Evolutionary conservation across 2,113 vertebrate genomes (phyloP).

Genomic region (Ramphastos sulfuratus): DNA sequence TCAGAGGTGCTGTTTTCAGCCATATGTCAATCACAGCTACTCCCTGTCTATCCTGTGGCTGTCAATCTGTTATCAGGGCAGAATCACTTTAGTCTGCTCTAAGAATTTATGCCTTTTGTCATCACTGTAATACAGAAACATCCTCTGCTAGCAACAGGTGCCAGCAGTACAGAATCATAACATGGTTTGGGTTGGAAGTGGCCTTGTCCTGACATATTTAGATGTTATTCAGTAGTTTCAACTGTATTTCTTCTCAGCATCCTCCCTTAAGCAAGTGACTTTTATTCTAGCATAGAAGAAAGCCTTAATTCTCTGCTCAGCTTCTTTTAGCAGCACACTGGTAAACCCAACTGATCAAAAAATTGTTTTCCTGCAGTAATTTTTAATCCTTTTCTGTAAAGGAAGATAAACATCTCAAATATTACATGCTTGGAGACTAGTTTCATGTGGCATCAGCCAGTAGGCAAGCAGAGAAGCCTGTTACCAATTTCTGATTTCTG

Average conservation of each 20-base stretch:
- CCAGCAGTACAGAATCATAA: neutral
- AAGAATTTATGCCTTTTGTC: neutral
- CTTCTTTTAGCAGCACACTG: neutral
- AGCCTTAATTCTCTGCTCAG: neutral
- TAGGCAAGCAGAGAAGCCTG: neutral
- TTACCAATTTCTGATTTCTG: neutral
- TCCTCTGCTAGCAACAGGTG: neutral
- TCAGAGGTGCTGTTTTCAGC: constrained; percentile 28
- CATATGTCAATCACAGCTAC: constrained; percentile 41
- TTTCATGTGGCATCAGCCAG: neutral
- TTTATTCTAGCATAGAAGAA: neutral
- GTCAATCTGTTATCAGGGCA: constrained; percentile 41
- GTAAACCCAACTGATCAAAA: neutral
- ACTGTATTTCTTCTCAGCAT: neutral
- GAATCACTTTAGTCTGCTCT: constrained; percentile 12
- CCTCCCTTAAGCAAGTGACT: neutral
- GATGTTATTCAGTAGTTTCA: neutral
- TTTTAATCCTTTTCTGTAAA: constrained; percentile 20
- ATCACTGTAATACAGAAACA: constrained; percentile 32
- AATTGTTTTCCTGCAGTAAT: neutral
- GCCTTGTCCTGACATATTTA: neutral
- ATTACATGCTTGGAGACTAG: neutral
- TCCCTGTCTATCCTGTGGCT: neutral
- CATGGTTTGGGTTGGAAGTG: neutral
- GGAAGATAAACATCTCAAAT: neutral